phyloP scores from a whole-genome alignment of 2,113 vertebrate species.

The Calyptommatus sinebrachiatus region DNA sequence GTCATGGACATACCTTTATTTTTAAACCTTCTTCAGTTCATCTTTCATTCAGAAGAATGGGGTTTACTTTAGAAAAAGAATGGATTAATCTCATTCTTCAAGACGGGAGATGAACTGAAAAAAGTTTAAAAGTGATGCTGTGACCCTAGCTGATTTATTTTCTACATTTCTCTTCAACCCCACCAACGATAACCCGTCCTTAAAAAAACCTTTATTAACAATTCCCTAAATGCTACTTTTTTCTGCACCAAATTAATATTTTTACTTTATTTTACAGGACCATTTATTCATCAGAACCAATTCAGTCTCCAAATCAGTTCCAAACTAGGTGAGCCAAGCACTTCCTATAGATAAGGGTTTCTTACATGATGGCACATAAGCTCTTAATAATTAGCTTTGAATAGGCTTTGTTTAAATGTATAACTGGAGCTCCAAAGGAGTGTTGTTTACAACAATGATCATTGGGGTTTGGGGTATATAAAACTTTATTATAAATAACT shows the following conservation, averaged over 20 bases:
- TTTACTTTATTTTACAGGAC: conserved; percentile 21
- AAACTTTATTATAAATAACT: not conserved
- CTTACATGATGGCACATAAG: not conserved
- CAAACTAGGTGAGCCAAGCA: conserved; percentile 40
- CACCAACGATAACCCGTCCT: too few species aligned
- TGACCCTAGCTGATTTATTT: too few species aligned
- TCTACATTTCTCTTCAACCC: too few species aligned
- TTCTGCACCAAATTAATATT: conserved; percentile 3
- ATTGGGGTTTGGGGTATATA: not conserved
- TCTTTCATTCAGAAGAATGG: too few species aligned
- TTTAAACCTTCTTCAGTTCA: too few species aligned
- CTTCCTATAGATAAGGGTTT: not conserved
- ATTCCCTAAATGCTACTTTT: not conserved
- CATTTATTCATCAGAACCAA: conserved; percentile 30
- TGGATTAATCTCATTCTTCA: too few species aligned
- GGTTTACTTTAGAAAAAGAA: too few species aligned
- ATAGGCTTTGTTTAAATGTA: not conserved
- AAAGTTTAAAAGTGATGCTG: too few species aligned
- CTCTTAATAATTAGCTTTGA: too few species aligned
- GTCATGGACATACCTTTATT: too few species aligned
- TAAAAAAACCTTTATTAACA: not conserved
- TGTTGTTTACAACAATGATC: too few species aligned
- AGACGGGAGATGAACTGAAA: too few species aligned
- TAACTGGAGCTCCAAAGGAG: not conserved
- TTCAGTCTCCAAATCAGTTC: conserved; percentile 16